Base-by-base conservation (phyloP, 2,888 invertebrate genomes). In the Apodemia hepburni region DNA sequence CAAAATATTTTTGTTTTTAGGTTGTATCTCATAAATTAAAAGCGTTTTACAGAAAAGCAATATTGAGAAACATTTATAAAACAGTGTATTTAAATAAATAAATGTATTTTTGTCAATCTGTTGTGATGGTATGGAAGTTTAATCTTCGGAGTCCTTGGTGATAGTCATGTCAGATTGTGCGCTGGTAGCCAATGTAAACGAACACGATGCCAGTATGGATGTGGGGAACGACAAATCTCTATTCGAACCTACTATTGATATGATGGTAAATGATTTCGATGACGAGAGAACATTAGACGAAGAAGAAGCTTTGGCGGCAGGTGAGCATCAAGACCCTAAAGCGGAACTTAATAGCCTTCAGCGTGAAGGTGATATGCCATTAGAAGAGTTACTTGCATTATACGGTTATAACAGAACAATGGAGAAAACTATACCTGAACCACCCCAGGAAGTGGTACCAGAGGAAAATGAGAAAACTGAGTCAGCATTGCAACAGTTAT, bases 181-280 rank as follows among this genome's bases (percentile, higher is more conserved):
- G 85, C 84, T 91, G 84, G 91, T 92, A 71, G 76, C 88, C 81
- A 91, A 83, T 85, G 87, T 85, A 83, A 87, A 80, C 81, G 92
- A 91, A 79, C 92, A 91, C 82, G 90, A 92, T 89, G 92, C 88
- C 79, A 90, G 85, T 78, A 91, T 91, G 92, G 92, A 92, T 74
- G 87, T 90, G 84, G 91, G 89, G 75, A 88, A 85, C 84, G 92
- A 92, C 74, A 91, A 92, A 81, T 86, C 92, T 73, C 92, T 96
- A 76, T 98, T 98, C 92, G 98, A 98, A 86, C 98, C 98, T 68
- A 95, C 97, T 70, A 95, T 97, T 81, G 98, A 98, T 86, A 98
- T 98, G 98, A 95, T 98, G 93, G 96, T 98, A 69, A 97, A 98
- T 94, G 98, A 98, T 87, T 98, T 97, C 89, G 99, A 99, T 86